These are phyloP conservation scores for Ibidorhyncha struthersii DNA, from an alignment of 2,113 vertebrate genomes.

Conservation along the genomic window DNA sequence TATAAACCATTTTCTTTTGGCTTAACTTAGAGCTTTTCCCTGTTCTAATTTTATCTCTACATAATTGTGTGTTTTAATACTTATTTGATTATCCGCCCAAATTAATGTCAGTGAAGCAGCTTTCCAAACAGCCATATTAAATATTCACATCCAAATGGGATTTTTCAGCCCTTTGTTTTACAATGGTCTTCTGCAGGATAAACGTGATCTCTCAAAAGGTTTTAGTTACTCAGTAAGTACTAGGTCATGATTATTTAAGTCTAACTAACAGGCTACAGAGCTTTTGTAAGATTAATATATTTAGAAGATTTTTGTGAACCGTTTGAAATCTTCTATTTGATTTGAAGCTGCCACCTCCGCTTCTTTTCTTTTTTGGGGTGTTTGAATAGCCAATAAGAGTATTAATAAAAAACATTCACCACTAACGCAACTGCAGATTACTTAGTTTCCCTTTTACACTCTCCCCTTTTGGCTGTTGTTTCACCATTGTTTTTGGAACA, in stretches of 20 bases:
- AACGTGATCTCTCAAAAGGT: neutral
- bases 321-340: neutral
- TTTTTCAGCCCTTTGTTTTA: conserved; percentile 39
- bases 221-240: neutral
- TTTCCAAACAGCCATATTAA: neutral
- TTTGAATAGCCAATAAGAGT: neutral
- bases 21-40: neutral
- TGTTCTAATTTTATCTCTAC: conserved; percentile 14
- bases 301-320: neutral
- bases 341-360: neutral
- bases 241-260: conserved; percentile 12
- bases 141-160: conserved; percentile 8
- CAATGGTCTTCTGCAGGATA: neutral
- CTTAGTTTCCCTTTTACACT: neutral
- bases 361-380: neutral
- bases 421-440: neutral
- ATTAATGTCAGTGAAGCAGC: neutral
- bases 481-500: neutral
- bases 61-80: conserved; percentile 23
- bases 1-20: neutral
- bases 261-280: neutral
- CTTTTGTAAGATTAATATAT: neutral
- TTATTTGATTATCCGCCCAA: conserved; percentile 30
- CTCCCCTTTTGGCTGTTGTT: neutral
- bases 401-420: neutral